Percentiles rank a stretch among this genome's conserved stretches.
These are phyloP conservation scores for Acanthacorydalis orientalis DNA, from an alignment of 2,888 invertebrate genomes.

Conservation along the genomic window DNA sequence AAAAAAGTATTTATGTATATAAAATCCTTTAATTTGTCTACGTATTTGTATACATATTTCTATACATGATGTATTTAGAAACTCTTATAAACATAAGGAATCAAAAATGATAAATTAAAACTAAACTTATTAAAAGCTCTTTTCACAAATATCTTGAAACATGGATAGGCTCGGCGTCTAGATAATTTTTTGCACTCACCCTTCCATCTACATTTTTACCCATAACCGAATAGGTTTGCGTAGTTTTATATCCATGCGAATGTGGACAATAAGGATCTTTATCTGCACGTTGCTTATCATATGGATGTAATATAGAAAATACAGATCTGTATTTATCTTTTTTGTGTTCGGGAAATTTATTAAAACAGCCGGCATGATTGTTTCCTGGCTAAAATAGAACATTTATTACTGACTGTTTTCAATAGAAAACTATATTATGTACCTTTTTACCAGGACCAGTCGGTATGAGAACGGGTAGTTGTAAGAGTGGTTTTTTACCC, in stretches of 20 bases:
- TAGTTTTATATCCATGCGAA: background rate
- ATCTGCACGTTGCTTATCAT: background rate
- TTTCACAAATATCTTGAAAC: background rate
- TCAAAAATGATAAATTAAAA: too few relatives aligned
- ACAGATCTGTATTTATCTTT: background rate
- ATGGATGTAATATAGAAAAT: background rate
- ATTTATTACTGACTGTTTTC: background rate
- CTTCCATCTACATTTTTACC: background rate
- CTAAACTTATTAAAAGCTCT: background rate
- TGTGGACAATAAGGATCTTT: background rate
- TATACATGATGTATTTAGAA: too few relatives aligned
- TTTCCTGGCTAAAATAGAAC: background rate
- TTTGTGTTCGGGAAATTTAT: background rate
- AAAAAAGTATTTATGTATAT: too few relatives aligned
- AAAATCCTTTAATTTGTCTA: too few relatives aligned
- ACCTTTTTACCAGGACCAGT: slow-evolving; percentile 22
- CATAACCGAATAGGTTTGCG: background rate
- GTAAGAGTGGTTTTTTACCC: slow-evolving; percentile 4
- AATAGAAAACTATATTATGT: slow-evolving; percentile 3
- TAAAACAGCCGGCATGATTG: background rate
- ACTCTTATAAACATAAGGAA: too few relatives aligned
- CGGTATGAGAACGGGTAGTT: slow-evolving; percentile 13
- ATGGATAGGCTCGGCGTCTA: background rate
- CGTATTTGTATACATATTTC: too few relatives aligned
- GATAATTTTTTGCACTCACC: background rate